phyloP scores from a whole-genome alignment of 2,797 vertebrate species.

The Sylvilagus floridanus region DNA sequence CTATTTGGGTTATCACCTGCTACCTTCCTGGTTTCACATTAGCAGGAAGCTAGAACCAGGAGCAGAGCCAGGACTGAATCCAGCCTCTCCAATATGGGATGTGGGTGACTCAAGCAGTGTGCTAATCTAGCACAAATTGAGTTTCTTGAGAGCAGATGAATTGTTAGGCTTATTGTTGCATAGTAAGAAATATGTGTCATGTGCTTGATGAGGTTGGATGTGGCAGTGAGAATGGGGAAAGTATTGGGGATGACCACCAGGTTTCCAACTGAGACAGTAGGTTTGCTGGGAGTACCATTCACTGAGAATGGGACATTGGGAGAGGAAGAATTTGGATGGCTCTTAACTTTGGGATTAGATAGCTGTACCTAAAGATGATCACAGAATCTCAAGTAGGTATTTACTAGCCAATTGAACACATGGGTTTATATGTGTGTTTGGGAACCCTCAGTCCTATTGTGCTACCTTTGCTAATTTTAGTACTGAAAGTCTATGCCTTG shows the following conservation, averaged over 20 bases:
- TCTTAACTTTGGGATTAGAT: not conserved
- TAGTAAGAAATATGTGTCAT: not conserved
- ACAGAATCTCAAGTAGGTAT: not conserved
- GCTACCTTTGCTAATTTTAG: not conserved
- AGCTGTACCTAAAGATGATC: not conserved
- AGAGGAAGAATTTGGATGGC: not conserved
- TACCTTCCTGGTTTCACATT: too few relatives aligned
- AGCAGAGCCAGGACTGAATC: too few relatives aligned
- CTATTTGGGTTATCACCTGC: too few relatives aligned
- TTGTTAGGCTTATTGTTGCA: not conserved
- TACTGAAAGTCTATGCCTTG: not conserved
- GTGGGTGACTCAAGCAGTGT: too few relatives aligned
- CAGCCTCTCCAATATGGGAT: too few relatives aligned
- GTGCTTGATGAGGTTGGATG: not conserved
- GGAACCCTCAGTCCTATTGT: not conserved
- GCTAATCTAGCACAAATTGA: not conserved
- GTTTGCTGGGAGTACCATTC: not conserved
- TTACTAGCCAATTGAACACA: not conserved
- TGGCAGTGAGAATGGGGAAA: not conserved
- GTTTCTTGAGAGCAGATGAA: not conserved
- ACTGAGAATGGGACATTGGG: not conserved
- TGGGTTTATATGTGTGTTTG: not conserved
- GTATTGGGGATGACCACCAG: accelerated
- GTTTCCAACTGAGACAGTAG: not conserved
- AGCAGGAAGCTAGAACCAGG: too few relatives aligned